phyloP scores from a whole-genome alignment of 2,113 vertebrate genomes.

The Rhabdornis inornatus region DNA sequence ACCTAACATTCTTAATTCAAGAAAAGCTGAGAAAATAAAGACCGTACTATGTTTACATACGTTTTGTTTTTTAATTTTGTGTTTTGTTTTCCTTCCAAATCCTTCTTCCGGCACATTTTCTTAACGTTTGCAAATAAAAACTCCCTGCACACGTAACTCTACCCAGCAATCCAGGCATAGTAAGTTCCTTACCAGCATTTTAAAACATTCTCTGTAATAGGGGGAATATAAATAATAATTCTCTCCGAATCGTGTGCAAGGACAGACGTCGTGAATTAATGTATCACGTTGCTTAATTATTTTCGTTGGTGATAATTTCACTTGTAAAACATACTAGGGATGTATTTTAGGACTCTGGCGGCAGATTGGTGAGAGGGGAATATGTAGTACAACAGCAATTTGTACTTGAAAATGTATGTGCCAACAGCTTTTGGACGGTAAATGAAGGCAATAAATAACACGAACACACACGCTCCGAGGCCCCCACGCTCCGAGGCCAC shows the following conservation, averaged over 20 bases:
- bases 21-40: neutral
- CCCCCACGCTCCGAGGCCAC: neutral
- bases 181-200: neutral
- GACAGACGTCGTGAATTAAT: neutral
- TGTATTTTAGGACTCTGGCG: slow-evolving; percentile 15
- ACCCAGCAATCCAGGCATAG: neutral
- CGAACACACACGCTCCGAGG: neutral
- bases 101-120: neutral
- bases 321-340: slow-evolving; percentile 9
- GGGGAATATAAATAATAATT: neutral
- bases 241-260: neutral
- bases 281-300: neutral
- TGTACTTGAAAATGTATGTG: slow-evolving; percentile 61
- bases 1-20: neutral
- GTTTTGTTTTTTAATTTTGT: neutral
- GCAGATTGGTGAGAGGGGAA: slow-evolving; percentile 26
- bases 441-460: slow-evolving; percentile 63
- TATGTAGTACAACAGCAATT: slow-evolving; percentile 51
- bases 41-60: neutral
- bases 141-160: neutral
- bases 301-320: slow-evolving; percentile 28
- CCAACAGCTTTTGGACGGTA: slow-evolving; percentile 54
- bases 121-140: neutral
- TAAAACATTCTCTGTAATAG: neutral
- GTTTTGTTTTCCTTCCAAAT: neutral